Conservation (phyloP, 1,140 invertebrate species). For the Brachionus rubens region DNA sequence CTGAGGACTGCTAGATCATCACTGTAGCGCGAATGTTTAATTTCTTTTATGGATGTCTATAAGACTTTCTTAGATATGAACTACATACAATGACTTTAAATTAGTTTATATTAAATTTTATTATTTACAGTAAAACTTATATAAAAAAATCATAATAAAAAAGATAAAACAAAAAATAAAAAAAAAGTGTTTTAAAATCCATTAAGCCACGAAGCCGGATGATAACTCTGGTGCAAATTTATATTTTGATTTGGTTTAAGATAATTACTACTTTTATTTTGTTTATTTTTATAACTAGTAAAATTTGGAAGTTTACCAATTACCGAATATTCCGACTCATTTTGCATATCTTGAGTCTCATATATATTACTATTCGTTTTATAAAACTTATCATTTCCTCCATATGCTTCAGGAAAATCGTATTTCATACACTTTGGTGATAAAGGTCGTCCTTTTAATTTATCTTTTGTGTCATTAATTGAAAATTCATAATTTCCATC, state of each 20-base stretch:
- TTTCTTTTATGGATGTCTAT: too few relatives aligned
- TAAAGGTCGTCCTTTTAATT: neutral
- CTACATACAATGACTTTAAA: too few relatives aligned
- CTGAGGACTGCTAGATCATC: too few relatives aligned
- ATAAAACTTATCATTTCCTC: too few relatives aligned
- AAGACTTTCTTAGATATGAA: too few relatives aligned
- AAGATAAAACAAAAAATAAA: neutral
- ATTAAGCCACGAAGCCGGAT: constrained; percentile 1
- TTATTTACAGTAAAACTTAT: too few relatives aligned
- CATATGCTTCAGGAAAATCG: neutral
- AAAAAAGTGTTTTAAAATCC: neutral
- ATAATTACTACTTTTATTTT: neutral
- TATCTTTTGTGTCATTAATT: too few relatives aligned
- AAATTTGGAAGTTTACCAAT: constrained; percentile 1
- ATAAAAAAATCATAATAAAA: too few relatives aligned
- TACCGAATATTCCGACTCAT: constrained; percentile 17
- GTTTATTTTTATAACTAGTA: neutral
- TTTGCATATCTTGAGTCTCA: neutral
- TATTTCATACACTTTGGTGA: neutral
- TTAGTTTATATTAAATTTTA: too few relatives aligned
- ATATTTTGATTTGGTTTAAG: neutral
- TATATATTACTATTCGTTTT: neutral
- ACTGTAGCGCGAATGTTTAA: too few relatives aligned
- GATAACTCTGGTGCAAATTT: constrained; percentile 14
- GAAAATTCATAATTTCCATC: too few relatives aligned